Base-by-base conservation (phyloP, 1,140 invertebrate species). In the Pogonognathellus flavescens region DNA sequence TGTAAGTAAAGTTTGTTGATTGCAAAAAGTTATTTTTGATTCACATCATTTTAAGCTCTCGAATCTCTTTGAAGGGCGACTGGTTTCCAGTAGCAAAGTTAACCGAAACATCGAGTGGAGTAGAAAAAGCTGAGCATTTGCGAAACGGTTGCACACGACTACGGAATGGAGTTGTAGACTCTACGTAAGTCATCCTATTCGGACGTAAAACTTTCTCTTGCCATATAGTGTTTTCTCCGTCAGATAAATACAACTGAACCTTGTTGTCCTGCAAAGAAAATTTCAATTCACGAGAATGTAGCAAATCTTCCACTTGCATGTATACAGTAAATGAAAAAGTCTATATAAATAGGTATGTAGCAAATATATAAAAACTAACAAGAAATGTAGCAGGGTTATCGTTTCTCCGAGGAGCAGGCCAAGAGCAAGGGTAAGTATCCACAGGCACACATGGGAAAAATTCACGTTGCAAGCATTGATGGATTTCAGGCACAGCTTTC, bases 11-110 rank as follows among this genome's bases (percentile, higher is more conserved):
- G n/a, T 57, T 57, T 13, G 11, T 76, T 50, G 25, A 20, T 62
- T n/a, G 18, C 9, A 9, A 3, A 20, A 9, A 9, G 59, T 20
- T 62, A 20, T 10, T 62, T 13, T n/a, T 62, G 59, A 20, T 49
- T 76, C 70, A 76, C 70, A 76, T 76, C 70, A 76, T 76, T 81
- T 81, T 81, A 13, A 81, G 53, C 25, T 81, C 80, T 11, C 80
- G 80, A 57, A 81, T 81, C 53, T 81, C 14, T 81, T 81, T 81
- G 52, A 55, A 81, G 14, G 80, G 80, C 16, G 50, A 9, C 14
- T 7, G 22, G 55, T 81, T 81, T 13, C 80, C 80, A 0, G 50
- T 81, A 5, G 80, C 50, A 14, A 14, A 81, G 22, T 57, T 57
- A 22, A n/a, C 10, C 18, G 20, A n/a, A 10, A 11, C 50, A 20